These are phyloP conservation scores for Tubulanus polymorphus DNA, from an alignment of 2,888 invertebrate genomes.

Conservation along the genomic window DNA sequence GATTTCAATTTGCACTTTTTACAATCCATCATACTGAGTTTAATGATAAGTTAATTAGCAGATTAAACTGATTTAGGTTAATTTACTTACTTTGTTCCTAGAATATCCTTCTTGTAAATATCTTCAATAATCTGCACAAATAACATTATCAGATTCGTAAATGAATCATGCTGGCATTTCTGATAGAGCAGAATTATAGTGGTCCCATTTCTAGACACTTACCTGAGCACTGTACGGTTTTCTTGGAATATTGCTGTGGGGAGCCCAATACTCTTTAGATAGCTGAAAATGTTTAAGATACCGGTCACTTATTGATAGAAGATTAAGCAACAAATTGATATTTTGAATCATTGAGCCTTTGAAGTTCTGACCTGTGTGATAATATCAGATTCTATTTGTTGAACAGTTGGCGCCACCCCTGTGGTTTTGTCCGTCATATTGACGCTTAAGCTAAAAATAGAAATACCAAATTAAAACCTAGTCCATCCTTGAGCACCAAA, in stretches of 20 bases:
- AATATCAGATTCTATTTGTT: constrained; percentile 84
- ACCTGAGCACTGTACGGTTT: constrained; percentile 40
- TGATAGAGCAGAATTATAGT: not conserved
- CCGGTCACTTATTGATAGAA: too few species aligned
- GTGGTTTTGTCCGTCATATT: constrained; percentile 4
- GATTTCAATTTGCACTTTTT: too few species aligned
- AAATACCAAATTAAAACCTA: too few species aligned
- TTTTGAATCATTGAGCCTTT: not conserved
- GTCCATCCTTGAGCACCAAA: too few species aligned
- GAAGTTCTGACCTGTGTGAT: constrained; percentile 63
- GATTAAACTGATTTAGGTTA: too few species aligned
- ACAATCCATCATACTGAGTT: too few species aligned
- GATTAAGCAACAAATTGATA: too few species aligned
- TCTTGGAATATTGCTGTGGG: constrained; percentile 63
- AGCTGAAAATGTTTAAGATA: constrained; percentile 77
- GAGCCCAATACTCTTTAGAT: constrained; percentile 89
- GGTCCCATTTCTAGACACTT: constrained; percentile 6
- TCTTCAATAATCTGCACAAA: constrained; percentile 69
- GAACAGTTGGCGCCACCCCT: constrained; percentile 64
- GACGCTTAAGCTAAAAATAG: too few species aligned
- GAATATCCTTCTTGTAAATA: constrained; percentile 82
- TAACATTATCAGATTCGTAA: not conserved
- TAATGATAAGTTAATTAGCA: too few species aligned
- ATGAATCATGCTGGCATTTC: not conserved
- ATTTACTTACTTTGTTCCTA: constrained; percentile 68